Base-by-base conservation (phyloP, 2,113 vertebrate species). In the Meleagris gallopavo region DNA sequence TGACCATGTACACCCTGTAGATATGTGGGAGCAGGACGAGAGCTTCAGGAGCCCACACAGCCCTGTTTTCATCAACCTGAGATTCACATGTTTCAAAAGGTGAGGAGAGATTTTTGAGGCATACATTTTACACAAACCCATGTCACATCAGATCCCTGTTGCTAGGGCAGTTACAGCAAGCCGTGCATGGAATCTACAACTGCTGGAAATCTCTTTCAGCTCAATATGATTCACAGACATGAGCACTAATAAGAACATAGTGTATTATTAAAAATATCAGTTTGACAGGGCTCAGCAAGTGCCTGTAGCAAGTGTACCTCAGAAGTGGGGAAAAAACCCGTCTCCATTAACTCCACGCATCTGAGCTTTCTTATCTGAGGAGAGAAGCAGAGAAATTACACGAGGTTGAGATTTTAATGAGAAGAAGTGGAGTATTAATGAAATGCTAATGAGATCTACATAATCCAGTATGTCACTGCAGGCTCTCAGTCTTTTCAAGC, bases 21-120 rank as follows among this genome's bases (percentile, higher is more conserved):
- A 65, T 0, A 0, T 48, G 13, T 1, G 0, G 2, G 11, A 79
- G n/a, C 27, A 40, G 66, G 58, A 76, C 1, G 5, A 27, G 66
- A 43, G 30, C 36, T 62, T 69, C 1, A 1, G 46, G 58, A 84
- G 36, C 41, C 55, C 36, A 5, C 27, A 24, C 40, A 84, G 70
- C 77, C 22, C 64, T 48, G 8, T 1, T 57, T 64, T 34, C 67
- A 34, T 90, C 95, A 70, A 64, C 43, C 27, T 89, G 67, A 73
- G 50, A 60, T 50, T 88, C 41, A 75, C 61, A 87, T 78, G 14
- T 95, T 97, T 97, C 89, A 57, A 97, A 97, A 96, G 94, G 97
- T 94, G 94, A 88, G 24, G 30, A 84, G 89, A 84, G 69, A 76
- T 89, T 97, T 97, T 79, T 88, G 61, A 94, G 73, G 52, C 54